Evolutionary conservation across 2,888 invertebrate genomes (phyloP), one percentile per base, ranked within the genome.

Genomic region (Sesia bembeciformis): DNA sequence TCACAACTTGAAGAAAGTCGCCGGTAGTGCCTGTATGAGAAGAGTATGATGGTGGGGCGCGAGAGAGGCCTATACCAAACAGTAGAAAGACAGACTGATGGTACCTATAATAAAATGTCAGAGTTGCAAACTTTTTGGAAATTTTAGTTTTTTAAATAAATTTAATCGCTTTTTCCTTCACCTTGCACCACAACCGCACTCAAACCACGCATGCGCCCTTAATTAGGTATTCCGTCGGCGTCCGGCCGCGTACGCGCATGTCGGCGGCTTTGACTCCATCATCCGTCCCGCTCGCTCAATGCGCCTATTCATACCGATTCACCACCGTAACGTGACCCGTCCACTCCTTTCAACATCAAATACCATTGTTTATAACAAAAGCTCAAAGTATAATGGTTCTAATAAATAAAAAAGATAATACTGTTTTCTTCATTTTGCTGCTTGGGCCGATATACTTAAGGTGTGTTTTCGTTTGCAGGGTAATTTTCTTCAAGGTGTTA

Each of bases 151-250:
- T 23, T 23, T 1, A 23, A 23, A 23, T 23, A 23, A 23, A 23
- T 23, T 23, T 23, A 49, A 50, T 50, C 55, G 57, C 60, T 58
- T 39, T 39, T 55, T 38, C 53, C 54, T 56, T 53, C 46, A 5
- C 40, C 40, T 40, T 64, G 60, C 43, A 63, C 70, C 70, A 64
- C 54, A 57, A 62, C 63, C 62, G 56, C 64, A 67, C 65, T 64
- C 65, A 74, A 80, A 84, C 84, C 84, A 81, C 81, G 85, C 88
- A 87, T 88, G 84, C 86, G 86, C 84, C 79, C 84, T 86, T 87
- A 88, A 88, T 88, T 88, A 88, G 84, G 84, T 84, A 88, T 88
- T 88, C 88, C 81, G 72, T 67, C 70, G 75, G 81, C 86, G 85
- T 84, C 84, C 81, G 86, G 82, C 75, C 74, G 78, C 86, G 84